Evolutionary conservation across 2,888 invertebrate species (phyloP).

Genomic region (Auanema sp.): DNA sequence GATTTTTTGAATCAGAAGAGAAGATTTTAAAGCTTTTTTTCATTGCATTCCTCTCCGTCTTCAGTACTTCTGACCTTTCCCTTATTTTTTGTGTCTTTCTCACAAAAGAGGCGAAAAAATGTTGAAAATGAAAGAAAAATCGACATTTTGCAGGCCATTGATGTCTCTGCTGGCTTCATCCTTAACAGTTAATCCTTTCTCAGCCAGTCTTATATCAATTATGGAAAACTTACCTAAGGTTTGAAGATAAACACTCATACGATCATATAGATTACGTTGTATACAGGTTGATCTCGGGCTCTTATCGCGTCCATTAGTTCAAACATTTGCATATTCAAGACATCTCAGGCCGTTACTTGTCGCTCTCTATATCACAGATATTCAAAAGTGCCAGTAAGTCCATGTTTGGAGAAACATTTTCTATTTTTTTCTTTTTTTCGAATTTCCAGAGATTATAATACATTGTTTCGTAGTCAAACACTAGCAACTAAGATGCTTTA

Average conservation of each 20-base stretch:
- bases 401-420: background rate
- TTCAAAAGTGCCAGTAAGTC: constrained; percentile 58
- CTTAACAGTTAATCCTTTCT: constrained; percentile 34
- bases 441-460: constrained; percentile 61
- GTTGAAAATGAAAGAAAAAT: too few species aligned
- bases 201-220: constrained; percentile 46
- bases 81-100: constrained; percentile 20
- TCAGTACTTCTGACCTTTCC: constrained; percentile 23
- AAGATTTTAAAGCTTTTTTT: too few species aligned
- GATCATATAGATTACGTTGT: constrained; percentile 1
- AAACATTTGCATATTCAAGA: constrained; percentile 52
- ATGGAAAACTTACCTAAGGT: constrained; percentile 49
- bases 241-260: background rate
- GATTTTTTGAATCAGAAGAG: too few species aligned
- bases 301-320: constrained; percentile 57
- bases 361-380: constrained; percentile 51
- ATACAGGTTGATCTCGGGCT: constrained; percentile 50
- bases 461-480: constrained; percentile 61
- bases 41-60: too few species aligned
- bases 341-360: constrained; percentile 54
- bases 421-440: too few species aligned
- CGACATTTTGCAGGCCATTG: constrained; percentile 13
- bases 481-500: constrained; percentile 59
- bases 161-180: constrained; percentile 17
- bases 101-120: background rate